Conservation (phyloP, 2,888 invertebrate species). For the Therioaphis trifolii region DNA sequence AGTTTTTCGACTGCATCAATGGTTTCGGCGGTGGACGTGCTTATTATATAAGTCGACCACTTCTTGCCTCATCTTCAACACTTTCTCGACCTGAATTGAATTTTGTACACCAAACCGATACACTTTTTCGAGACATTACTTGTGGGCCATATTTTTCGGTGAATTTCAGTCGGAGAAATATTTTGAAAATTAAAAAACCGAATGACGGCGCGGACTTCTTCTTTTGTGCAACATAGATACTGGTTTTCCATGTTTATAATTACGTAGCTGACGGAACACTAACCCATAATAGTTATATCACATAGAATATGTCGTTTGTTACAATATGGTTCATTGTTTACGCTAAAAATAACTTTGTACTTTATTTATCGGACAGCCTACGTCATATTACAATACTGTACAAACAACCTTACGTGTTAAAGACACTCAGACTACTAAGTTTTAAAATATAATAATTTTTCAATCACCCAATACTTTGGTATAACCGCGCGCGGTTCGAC, state of each 20-base stretch:
- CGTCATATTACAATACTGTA: no score
- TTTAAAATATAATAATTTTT: no score
- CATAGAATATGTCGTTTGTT: constrained; percentile 16
- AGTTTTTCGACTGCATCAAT: background rate
- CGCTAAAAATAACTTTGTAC: constrained; percentile 32
- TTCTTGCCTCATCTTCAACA: constrained; percentile 17
- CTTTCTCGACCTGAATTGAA: background rate
- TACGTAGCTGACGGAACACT: constrained; percentile 21
- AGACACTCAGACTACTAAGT: no score
- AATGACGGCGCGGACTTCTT: constrained; percentile 17
- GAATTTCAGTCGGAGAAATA: background rate
- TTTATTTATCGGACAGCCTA: background rate
- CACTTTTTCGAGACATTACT: constrained; percentile 11
- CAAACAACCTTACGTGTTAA: no score
- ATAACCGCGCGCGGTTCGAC: no score
- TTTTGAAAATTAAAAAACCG: constrained; percentile 23
- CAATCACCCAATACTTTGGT: no score
- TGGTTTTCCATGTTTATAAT: constrained; percentile 14
- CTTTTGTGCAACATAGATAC: constrained; percentile 22
- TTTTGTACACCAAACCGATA: background rate
- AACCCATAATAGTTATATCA: background rate
- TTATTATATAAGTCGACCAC: constrained; percentile 7
- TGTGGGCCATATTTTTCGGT: background rate
- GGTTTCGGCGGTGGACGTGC: constrained; percentile 3
- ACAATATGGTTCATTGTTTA: background rate